Percentiles rank a stretch among this genome's conserved stretches.
These are phyloP conservation scores for Hirundo rustica DNA, from an alignment of 2,797 vertebrate species.

Conservation along the genomic window DNA sequence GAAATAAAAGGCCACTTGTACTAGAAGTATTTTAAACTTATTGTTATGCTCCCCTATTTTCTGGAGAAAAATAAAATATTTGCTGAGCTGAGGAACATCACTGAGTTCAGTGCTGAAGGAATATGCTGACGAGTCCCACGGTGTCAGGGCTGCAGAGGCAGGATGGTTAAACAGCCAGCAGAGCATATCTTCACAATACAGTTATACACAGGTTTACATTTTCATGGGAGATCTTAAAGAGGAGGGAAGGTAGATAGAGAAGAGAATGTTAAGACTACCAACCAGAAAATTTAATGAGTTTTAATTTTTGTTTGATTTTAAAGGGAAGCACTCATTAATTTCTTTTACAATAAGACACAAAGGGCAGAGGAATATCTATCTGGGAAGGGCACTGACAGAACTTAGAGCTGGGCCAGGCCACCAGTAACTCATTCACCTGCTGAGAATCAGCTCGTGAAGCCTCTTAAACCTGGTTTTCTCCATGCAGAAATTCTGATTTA, in stretches of 20 bases:
- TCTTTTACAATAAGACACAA: neutral
- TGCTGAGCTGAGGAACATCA: neutral
- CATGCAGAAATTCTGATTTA: neutral
- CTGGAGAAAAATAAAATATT: neutral
- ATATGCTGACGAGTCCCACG: neutral
- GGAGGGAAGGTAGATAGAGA: neutral
- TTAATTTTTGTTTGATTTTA: neutral
- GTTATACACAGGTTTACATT: neutral
- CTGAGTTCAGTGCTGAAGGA: neutral
- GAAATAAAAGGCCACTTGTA: neutral
- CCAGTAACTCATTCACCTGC: neutral
- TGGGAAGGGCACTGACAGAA: neutral
- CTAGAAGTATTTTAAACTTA: neutral
- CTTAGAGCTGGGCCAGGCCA: neutral
- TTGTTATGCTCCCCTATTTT: neutral
- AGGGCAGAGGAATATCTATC: accelerated
- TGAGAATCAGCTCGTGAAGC: neutral
- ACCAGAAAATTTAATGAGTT: neutral
- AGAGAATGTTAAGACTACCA: neutral
- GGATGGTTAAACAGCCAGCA: neutral
- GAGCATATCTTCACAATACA: neutral
- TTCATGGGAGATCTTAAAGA: neutral
- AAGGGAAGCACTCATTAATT: neutral
- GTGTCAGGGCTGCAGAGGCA: neutral
- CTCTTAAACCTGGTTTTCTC: neutral